Conservation (phyloP, 1,140 invertebrate genomes). For the Himalopsyche phryganea region DNA sequence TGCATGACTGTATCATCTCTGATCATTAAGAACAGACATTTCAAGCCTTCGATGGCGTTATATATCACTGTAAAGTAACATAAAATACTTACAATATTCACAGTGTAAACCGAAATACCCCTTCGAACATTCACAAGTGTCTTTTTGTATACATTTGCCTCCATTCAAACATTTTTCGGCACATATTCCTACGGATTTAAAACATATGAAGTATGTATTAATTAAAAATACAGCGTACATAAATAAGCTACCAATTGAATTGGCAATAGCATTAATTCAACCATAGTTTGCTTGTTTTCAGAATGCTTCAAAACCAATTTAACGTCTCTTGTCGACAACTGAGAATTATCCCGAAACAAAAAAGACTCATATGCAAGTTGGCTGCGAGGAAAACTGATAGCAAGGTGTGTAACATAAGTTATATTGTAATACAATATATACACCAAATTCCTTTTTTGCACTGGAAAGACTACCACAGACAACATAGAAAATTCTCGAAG, state of each 20-base stretch:
- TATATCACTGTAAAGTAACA: too few species aligned
- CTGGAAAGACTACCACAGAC: too few species aligned
- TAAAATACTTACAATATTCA: conserved; percentile 78
- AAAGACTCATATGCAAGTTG: conserved; percentile 2
- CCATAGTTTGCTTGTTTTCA: conserved; percentile 23
- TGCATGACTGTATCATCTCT: too few species aligned
- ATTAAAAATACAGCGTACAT: too few species aligned
- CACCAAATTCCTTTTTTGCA: too few species aligned
- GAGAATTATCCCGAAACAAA: not conserved
- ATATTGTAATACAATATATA: not conserved
- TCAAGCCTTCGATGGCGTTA: too few species aligned
- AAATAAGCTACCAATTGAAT: too few species aligned
- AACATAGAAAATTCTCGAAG: not conserved
- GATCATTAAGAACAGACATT: too few species aligned
- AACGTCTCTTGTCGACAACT: not conserved
- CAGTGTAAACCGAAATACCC: conserved; percentile 85
- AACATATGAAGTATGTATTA: conserved; percentile 16
- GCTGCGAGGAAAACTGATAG: conserved; percentile 4
- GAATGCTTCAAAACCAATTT: conserved; percentile 16
- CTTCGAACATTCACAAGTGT: conserved; percentile 84
- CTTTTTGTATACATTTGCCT: conserved; percentile 92
- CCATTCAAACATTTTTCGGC: conserved; percentile 86
- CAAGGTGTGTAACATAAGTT: conserved; percentile 5
- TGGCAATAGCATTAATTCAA: conserved; percentile 6
- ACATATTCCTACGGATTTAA: conserved; percentile 73